Base-by-base conservation (phyloP, 2,797 vertebrate species). In the Hapalemur alaotrensis region DNA sequence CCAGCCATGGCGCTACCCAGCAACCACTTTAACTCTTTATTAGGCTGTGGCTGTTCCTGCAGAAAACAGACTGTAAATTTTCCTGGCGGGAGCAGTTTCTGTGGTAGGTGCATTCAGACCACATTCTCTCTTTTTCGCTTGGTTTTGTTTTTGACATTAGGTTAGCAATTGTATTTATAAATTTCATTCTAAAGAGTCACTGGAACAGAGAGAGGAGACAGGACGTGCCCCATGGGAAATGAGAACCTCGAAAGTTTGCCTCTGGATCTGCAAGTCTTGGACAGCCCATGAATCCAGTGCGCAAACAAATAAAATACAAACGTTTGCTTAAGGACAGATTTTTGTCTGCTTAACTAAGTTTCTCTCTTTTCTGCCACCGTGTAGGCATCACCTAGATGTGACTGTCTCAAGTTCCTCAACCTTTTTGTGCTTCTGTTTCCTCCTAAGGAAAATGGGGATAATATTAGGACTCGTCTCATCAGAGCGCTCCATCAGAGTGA, bases 371-470 rank as follows among this genome's bases (percentile, higher is more conserved):
- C 73, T 81, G 38, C n/a, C 65, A 14, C 9, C 25, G 18, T 79
- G 48, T 52, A 46, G 28, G 1, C 23, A 32, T 63, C 46, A 57
- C 65, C 7, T 61, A 57, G 20, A 28, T 61, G 84, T 50, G 46
- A 20, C 4, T 12, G 5, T 82, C 10, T 83, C 67, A 75, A 4
- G 18, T 72, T n/a, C 78, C n/a, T 57, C 63, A n/a, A 15, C 48
- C 15, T 92, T 65, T 61, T 69, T 81, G 43, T 38, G 41, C 32
- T 79, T 96, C 59, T 22, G n/a, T 84, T 96, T 95, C 75, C 81
- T 85, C 8, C 4, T 46, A 81, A 79, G 72, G 80, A 82, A 92
- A 83, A 87, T 38, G 38, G 35, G 54, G 4, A 57, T 25, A 65
- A 20, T 13, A 12, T 32, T 3, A 18, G 67, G 69, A 69, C 15